Evolutionary conservation across 2,888 invertebrate species (phyloP).

Genomic region (Disparrhopalites patrizii): DNA sequence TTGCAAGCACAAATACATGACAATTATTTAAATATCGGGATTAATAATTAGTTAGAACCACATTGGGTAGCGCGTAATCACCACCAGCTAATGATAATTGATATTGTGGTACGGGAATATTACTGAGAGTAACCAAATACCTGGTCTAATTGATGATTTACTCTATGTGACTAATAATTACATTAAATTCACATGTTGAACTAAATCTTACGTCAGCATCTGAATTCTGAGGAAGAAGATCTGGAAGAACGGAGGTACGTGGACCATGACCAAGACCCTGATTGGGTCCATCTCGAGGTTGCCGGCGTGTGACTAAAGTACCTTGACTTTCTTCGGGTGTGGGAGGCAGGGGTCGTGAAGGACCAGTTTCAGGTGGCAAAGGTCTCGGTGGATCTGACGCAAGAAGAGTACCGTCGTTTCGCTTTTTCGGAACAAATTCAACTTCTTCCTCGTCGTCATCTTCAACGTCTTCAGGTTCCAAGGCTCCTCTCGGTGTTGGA

Average conservation of each 20-base stretch:
- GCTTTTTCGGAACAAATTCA: conserved; percentile 52
- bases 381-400: conserved; percentile 97
- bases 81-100: too few species aligned
- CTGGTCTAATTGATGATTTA: too few species aligned
- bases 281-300: conserved; percentile 30
- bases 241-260: conserved; percentile 87
- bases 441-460: conserved; percentile 80
- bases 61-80: too few species aligned
- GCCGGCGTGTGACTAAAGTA: conserved; percentile 46
- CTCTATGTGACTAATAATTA: too few species aligned
- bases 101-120: too few species aligned
- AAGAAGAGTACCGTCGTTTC: conserved; percentile 89
- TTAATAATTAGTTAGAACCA: too few species aligned
- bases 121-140: too few species aligned
- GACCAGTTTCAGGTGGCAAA: conserved; percentile 61
- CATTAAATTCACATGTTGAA: too few species aligned
- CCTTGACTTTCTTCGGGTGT: conserved; percentile 73
- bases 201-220: conserved; percentile 48
- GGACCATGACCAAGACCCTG: conserved; percentile 53
- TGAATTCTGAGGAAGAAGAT: conserved; percentile 75
- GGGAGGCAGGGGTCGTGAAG: conserved; percentile 88
- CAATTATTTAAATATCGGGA: too few species aligned
- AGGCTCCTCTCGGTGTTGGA: conserved; percentile 62
- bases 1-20: background rate
- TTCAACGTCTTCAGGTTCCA: conserved; percentile 54